Conservation (phyloP, 1,140 invertebrate genomes). For the Magallana gigas region DNA sequence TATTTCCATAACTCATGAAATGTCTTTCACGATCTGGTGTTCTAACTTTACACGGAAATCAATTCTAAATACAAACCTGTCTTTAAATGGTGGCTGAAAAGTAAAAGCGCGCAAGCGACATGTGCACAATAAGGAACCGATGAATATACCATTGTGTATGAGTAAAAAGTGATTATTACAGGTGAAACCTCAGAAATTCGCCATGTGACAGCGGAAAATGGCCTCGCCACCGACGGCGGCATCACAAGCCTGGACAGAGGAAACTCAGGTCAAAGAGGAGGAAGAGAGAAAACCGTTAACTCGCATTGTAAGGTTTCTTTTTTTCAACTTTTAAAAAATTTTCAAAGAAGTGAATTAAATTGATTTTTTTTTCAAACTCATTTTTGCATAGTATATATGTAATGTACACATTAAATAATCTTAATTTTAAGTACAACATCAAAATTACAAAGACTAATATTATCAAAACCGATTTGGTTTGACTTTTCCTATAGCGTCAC, state of each 20-base stretch:
- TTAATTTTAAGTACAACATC: background rate
- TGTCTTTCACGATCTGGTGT: background rate
- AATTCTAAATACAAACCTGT: background rate
- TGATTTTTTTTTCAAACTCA: too few relatives aligned
- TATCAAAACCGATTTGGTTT: too few relatives aligned
- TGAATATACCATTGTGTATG: background rate
- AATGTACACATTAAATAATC: background rate
- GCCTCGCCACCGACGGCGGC: conserved; percentile 4
- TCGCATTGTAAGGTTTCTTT: background rate
- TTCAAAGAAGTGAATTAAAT: too few relatives aligned
- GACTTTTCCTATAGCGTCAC: too few relatives aligned
- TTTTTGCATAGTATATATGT: background rate
- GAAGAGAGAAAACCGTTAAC: conserved; percentile 14
- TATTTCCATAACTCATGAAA: background rate
- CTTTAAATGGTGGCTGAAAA: background rate
- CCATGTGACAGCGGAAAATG: conserved; percentile 33
- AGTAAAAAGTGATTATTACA: background rate
- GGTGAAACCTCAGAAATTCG: conserved; percentile 11
- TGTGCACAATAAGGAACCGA: background rate
- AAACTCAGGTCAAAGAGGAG: conserved; percentile 39
- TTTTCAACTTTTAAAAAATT: background rate
- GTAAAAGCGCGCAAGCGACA: background rate
- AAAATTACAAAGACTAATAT: too few relatives aligned
- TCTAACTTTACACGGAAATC: background rate
- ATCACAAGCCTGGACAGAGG: conserved; percentile 39